Evolutionary conservation across 2,113 vertebrate genomes (phyloP), one percentile per base, ranked within the genome.

Genomic region (Myocastor coypus): DNA sequence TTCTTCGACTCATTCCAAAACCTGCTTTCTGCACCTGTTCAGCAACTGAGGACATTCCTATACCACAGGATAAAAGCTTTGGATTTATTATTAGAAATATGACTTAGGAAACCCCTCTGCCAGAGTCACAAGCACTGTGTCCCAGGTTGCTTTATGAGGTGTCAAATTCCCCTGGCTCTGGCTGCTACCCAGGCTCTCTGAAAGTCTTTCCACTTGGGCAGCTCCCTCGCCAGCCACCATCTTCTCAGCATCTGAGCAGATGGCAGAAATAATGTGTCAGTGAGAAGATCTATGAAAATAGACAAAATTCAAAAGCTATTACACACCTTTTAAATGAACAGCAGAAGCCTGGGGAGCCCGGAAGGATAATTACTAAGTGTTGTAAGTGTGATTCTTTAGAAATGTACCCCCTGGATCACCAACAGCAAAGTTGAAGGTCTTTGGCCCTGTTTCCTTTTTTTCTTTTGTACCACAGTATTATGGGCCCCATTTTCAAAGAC

Each of bases 21-120:
- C 64, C 91, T 80, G 86, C 68, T 83, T 69, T 73, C 87, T 57
- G 61, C 96, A 97, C 96, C 97, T 97, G 97, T 93, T 87, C 17
- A 22, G 55, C 32, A 30, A 75, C 40, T 95, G 40, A 92, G 78
- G 63, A 84, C 96, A 96, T 96, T 95, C 92, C 82, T 95, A 91
- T 59, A 30, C 22, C 50, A 69, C 75, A 46, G 52, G 57, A 94
- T 94, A 87, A 91, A 94, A 75, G 95, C 90, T 81, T 89, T 96
- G 2, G 1, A 40, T 75, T 96, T 95, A 97, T 96, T 95, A 96
- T 97, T 96, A 95, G 96, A 96, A 83, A 32, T 81, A 78, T 61
- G 87, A 87, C 89, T 97, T 93, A 86, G 87, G 90, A 80, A 84
- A 57, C 46, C 57, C 75, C 59, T 68, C 34, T 86, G 92, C 86